phyloP scores from a whole-genome alignment of 2,113 vertebrate genomes.

The Charadrius vociferus region DNA sequence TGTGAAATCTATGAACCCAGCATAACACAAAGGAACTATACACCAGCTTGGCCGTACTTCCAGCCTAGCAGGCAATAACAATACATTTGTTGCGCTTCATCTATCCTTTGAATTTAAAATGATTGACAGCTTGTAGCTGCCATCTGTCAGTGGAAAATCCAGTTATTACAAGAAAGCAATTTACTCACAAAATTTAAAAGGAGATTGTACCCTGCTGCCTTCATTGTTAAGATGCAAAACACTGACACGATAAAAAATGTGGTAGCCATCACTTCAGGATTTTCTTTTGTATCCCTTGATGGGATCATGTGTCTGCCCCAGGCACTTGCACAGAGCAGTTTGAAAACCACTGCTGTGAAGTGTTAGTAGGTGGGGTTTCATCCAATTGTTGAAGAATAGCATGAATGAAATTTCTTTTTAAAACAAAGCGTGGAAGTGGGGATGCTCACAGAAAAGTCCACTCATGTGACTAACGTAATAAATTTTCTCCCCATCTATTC shows the following conservation, averaged over 20 bases:
- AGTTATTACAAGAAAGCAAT: conserved; percentile 46
- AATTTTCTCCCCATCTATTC: neutral
- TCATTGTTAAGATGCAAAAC: conserved; percentile 40
- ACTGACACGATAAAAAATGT: neutral
- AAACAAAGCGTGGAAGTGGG: neutral
- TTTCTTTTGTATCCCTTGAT: neutral
- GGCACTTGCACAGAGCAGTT: neutral
- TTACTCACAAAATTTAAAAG: conserved; percentile 25
- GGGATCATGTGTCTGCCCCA: neutral
- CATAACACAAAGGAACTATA: neutral
- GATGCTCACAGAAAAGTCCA: neutral
- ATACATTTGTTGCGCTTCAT: neutral
- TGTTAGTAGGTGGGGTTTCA: neutral
- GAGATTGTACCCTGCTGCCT: neutral
- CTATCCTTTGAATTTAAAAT: conserved; percentile 31
- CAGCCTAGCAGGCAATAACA: conserved; percentile 40
- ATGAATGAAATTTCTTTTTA: neutral
- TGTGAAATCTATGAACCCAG: neutral
- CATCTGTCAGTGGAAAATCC: conserved; percentile 50
- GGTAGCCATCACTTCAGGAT: neutral
- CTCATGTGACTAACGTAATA: neutral
- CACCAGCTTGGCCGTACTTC: neutral
- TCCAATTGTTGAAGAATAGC: neutral
- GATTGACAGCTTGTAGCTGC: conserved; percentile 60
- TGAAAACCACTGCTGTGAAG: neutral